These are phyloP conservation scores for Bedellia somnulentella DNA, from an alignment of 2,888 invertebrate genomes.

Conservation along the genomic window DNA sequence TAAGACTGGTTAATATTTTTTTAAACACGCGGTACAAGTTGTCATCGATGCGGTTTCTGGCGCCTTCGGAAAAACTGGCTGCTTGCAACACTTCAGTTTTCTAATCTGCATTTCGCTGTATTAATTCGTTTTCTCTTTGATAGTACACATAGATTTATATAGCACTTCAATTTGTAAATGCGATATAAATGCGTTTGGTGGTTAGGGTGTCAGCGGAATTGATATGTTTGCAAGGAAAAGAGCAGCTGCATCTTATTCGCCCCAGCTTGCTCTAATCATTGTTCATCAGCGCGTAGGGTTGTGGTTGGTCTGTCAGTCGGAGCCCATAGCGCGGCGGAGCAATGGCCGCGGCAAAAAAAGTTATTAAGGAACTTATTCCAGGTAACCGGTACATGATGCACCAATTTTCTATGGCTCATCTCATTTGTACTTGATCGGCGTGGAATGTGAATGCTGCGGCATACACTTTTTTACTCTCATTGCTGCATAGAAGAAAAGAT, in stretches of 20 bases:
- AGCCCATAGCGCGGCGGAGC: slow-evolving; percentile 51
- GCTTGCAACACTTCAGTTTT: too few relatives aligned
- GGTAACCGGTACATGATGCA: slow-evolving; percentile 21
- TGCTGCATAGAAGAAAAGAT: too few relatives aligned
- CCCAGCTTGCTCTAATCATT: slow-evolving; percentile 37
- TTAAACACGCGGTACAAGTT: slow-evolving; percentile 16
- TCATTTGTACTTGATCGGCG: slow-evolving; percentile 13
- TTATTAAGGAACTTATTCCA: slow-evolving; percentile 36
- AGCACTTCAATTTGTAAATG: too few relatives aligned
- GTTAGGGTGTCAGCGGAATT: too few relatives aligned
- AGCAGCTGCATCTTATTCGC: slow-evolving; percentile 53
- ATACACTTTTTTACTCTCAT: too few relatives aligned
- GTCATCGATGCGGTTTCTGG: slow-evolving; percentile 24
- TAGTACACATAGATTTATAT: too few relatives aligned
- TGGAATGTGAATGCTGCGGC: slow-evolving; percentile 5
- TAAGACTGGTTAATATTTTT: slow-evolving; percentile 17
- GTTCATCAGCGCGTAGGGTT: too few relatives aligned
- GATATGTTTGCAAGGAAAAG: slow-evolving; percentile 34
- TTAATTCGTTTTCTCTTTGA: too few relatives aligned
- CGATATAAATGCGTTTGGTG: too few relatives aligned
- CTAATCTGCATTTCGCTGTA: too few relatives aligned
- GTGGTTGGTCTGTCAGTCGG: too few relatives aligned
- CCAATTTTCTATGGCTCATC: slow-evolving; percentile 6
- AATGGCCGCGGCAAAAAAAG: slow-evolving; percentile 35
- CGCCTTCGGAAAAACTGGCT: slow-evolving; percentile 40